A percentile compares a stretch with the other conserved stretches of the same genome.
Evolutionary conservation across 2,113 vertebrate species (phyloP).

Genomic region (Rhabdomys dilectus): DNA sequence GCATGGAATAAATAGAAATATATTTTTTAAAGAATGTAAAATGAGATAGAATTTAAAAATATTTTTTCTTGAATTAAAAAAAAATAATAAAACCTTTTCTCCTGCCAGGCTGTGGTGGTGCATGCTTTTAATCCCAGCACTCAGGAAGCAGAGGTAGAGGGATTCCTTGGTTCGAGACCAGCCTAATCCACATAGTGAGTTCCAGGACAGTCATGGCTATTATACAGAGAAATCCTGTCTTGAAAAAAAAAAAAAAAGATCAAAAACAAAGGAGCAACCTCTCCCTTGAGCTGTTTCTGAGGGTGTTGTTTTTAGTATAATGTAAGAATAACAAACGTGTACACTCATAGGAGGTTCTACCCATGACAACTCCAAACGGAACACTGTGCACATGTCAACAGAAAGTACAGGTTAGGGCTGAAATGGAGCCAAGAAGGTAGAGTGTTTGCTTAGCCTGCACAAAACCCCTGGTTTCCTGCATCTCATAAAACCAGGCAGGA

Average conservation of each 20-base stretch:
- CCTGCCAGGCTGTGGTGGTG: not conserved
- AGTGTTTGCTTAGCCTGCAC: not conserved
- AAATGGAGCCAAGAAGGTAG: not conserved
- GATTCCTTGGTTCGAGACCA: too few relatives aligned
- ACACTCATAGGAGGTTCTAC: not conserved
- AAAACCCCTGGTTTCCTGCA: not conserved
- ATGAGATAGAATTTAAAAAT: not conserved
- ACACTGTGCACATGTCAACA: not conserved
- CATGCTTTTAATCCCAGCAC: not conserved
- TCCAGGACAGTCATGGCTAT: not conserved
- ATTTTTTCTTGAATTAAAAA: too few relatives aligned
- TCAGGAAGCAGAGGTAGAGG: not conserved
- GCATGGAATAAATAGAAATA: not conserved
- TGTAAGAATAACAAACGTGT: not conserved
- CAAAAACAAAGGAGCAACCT: not conserved
- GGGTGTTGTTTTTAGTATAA: not conserved
- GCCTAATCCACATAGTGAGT: not conserved
- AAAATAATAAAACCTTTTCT: too few relatives aligned
- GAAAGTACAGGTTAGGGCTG: not conserved
- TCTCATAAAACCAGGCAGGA: not conserved
- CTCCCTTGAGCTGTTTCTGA: not conserved
- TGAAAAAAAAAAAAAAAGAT: not conserved
- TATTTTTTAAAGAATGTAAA: not conserved
- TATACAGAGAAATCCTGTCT: not conserved
- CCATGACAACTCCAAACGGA: too few relatives aligned